Base-by-base conservation (phyloP, 2,888 invertebrate genomes). In the Pachydiplax longipennis region DNA sequence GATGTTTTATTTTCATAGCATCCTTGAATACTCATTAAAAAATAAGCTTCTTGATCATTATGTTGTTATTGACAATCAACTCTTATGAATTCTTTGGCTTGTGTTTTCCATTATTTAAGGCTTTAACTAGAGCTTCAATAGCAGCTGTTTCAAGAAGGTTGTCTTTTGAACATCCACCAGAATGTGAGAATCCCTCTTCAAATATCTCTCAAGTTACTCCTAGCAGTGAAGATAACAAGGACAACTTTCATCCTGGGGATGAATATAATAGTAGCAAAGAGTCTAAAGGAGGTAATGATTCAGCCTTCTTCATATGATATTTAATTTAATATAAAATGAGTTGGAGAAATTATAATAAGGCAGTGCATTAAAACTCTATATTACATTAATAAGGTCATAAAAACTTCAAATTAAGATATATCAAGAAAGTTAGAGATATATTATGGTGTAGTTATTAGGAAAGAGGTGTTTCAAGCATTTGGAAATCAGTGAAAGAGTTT, bases 81-180 rank as follows among this genome's bases (percentile, higher is more conserved):
- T 37, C 37, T 37, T 37, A 37, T 37, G 37, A 37, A 5, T 5
- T 37, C 37, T 37, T 4, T 37, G 37, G 3, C 5, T 37, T 37
- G 37, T 37, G 5, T 37, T 37, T 37, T 37, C 31, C 15, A 12
- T 31, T 80, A 18, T 18, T 13, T 53, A 25, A 83, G 83, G n/a
- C n/a, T 61, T 87, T 37, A 37, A 10, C 2, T 40, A 87, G 87
- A 35, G 73, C 73, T 31, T 87, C 87, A 22, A 4, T 65, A 4
- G 87, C 87, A n/a, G 61, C 61, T 61, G 87, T 87, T 87, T 58
- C 37, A 4, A 87, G 87, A 37, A 87, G 65, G 61, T 37, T 87
- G 5, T 61, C 87, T 0, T 87, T 87, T 87, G 61, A 87, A n/a
- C 58, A 61, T 37, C 5, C 13, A 61, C 15, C 87, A 37, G 61